A percentile compares a stretch with the other conserved stretches of the same genome.
Conservation (phyloP, 1,140 invertebrate species). For the Polyergus mexicanus region DNA sequence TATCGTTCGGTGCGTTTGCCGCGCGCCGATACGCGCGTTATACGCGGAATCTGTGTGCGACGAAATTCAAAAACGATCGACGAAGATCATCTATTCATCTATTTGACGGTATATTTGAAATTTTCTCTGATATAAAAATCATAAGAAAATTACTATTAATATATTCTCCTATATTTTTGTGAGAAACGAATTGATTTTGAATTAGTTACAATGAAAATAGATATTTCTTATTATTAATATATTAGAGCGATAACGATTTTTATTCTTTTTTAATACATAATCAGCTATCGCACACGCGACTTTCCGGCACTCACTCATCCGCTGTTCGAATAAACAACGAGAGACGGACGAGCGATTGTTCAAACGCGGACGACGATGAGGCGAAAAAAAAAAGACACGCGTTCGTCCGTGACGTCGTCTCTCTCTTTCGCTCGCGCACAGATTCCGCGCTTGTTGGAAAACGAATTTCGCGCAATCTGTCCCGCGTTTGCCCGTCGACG, state of each 20-base stretch:
- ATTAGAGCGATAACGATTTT: not conserved
- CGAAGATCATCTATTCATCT: not conserved
- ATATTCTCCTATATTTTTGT: not conserved
- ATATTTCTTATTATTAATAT: not conserved
- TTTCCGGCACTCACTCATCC: not conserved
- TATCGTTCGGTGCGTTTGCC: conserved; percentile 35
- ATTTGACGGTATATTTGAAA: not conserved
- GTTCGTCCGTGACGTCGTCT: not conserved
- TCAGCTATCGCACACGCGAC: not conserved
- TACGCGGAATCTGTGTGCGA: conserved; percentile 18
- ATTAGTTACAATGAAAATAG: not conserved
- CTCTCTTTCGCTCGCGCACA: conserved; percentile 18
- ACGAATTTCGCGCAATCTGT: conserved; percentile 41
- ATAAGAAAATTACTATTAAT: not conserved
- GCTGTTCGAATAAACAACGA: conserved; percentile 2
- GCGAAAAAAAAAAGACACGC: conserved; percentile 9
- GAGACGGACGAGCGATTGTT: conserved; percentile 2
- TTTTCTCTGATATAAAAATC: not conserved
- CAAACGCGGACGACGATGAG: conserved; percentile 18
- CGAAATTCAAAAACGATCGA: not conserved
- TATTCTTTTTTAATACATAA: not conserved
- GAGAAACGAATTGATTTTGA: not conserved
- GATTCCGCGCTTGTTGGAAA: conserved; percentile 18
- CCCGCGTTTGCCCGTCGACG: conserved; percentile 24
- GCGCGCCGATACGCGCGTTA: conserved; percentile 31